These are phyloP conservation scores for Andricus quercusramuli DNA, from an alignment of 2,888 invertebrate genomes.

Conservation along the genomic window DNA sequence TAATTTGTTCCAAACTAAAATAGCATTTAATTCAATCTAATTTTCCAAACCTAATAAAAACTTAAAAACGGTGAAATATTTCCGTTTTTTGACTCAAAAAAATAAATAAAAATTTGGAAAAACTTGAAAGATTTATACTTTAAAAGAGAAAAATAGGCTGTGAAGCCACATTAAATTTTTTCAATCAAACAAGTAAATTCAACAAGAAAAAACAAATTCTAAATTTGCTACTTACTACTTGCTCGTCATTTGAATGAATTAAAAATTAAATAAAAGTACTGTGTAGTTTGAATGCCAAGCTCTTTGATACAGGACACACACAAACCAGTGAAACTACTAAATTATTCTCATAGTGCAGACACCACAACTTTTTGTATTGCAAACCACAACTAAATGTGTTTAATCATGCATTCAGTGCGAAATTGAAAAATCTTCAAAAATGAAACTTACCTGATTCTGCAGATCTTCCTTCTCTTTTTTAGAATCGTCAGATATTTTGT, in stretches of 20 bases:
- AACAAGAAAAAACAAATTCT: neutral
- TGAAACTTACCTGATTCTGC: constrained; percentile 84
- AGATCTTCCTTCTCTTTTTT: constrained; percentile 86
- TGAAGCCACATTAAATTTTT: neutral
- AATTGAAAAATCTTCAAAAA: constrained; percentile 25
- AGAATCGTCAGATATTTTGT: constrained; percentile 83
- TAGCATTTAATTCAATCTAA: too few relatives aligned
- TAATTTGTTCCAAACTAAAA: too few relatives aligned
- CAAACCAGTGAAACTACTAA: constrained; percentile 52
- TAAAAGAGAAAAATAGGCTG: too few relatives aligned
- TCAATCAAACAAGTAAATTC: neutral
- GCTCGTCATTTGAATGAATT: too few relatives aligned
- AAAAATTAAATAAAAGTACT: neutral
- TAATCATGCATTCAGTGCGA: constrained; percentile 43
- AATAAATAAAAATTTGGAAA: too few relatives aligned
- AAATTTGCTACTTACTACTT: too few relatives aligned
- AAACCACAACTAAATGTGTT: constrained; percentile 59
- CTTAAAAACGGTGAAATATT: too few relatives aligned
- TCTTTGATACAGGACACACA: constrained; percentile 49
- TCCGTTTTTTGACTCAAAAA: too few relatives aligned
- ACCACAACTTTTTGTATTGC: constrained; percentile 59
- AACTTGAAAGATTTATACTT: too few relatives aligned
- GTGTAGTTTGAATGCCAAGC: constrained; percentile 40
- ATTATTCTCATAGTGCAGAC: constrained; percentile 58
- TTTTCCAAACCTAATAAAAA: too few relatives aligned